Conservation (phyloP, 1,140 invertebrate genomes). For the Heliconius himera region DNA sequence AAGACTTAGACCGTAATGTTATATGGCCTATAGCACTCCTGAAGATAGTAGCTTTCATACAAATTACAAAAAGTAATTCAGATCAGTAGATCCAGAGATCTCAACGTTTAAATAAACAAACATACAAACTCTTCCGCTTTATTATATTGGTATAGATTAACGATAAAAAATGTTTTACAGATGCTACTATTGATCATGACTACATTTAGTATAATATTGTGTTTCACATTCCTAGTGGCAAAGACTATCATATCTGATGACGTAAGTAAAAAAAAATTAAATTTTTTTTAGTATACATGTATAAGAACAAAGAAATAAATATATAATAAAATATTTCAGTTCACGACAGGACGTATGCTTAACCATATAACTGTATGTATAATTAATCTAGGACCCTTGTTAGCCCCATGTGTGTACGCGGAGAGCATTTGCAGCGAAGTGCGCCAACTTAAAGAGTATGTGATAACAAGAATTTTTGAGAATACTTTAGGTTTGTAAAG, state of each 20-base stretch:
- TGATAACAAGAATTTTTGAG: conserved; percentile 61
- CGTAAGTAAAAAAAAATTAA: conserved; percentile 43
- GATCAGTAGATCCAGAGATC: too few relatives aligned
- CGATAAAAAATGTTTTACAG: conserved; percentile 44
- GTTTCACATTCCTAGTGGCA: conserved; percentile 42
- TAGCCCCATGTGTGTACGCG: conserved; percentile 53
- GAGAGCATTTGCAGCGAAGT: conserved; percentile 60
- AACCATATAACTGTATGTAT: conserved; percentile 35
- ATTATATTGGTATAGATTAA: too few relatives aligned
- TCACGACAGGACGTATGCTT: conserved; percentile 25
- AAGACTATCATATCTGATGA: conserved; percentile 47
- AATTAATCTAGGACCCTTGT: conserved; percentile 50
- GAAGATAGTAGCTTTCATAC: too few relatives aligned
- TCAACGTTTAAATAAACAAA: too few relatives aligned
- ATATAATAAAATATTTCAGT: conserved; percentile 40
- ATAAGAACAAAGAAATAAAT: not conserved
- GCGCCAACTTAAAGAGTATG: conserved; percentile 47
- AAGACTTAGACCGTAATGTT: too few relatives aligned
- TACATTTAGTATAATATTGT: conserved; percentile 47
- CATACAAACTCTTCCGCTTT: too few relatives aligned
- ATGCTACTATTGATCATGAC: conserved; percentile 50
- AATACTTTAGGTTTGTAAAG: conserved; percentile 57
- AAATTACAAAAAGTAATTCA: too few relatives aligned
- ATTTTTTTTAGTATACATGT: not conserved
- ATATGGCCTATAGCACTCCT: too few relatives aligned